Percentiles rank a stretch among this genome's conserved stretches.
Conservation (phyloP, 2,888 invertebrate genomes). For the Gnatocerus cornutus region DNA sequence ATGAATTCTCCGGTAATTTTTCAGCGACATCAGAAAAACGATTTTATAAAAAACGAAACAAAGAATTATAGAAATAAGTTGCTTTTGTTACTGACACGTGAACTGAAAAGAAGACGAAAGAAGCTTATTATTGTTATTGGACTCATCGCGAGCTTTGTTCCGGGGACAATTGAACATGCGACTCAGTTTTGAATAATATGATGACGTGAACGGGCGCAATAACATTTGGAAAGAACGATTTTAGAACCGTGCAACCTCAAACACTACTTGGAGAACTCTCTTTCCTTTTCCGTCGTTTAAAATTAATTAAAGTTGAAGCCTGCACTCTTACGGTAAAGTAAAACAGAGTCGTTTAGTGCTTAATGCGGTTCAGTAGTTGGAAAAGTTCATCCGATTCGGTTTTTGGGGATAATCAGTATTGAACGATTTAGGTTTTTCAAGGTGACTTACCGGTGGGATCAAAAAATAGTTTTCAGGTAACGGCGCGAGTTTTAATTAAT, state of each 20-base stretch:
- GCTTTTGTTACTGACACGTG: conserved; percentile 32
- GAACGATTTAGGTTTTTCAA: conserved; percentile 14
- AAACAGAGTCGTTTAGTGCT: conserved; percentile 38
- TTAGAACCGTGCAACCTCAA: conserved; percentile 25
- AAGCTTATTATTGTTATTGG: conserved; percentile 32
- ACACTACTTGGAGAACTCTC: conserved; percentile 29
- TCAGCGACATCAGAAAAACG: conserved; percentile 7
- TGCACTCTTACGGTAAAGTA: conserved; percentile 33
- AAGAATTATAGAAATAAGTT: conserved; percentile 25
- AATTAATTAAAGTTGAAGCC: conserved; percentile 42
- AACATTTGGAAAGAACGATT: conserved; percentile 21
- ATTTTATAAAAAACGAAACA: conserved; percentile 19
- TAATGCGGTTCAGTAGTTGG: conserved; percentile 35
- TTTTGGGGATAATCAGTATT: conserved; percentile 30
- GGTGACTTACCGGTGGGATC: no score
- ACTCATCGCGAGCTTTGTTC: conserved; percentile 28
- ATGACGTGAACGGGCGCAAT: conserved; percentile 23
- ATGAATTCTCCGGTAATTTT: conserved; percentile 27
- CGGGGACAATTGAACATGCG: conserved; percentile 34
- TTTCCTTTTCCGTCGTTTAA: conserved; percentile 29
- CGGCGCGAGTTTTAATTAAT: conserved; percentile 22
- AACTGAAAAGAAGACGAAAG: conserved; percentile 29
- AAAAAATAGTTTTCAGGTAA: conserved; percentile 7
- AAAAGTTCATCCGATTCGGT: conserved; percentile 35
- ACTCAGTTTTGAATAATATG: conserved; percentile 35